Base-by-base conservation (phyloP, 2,113 vertebrate species). In the Bujurquina vittata region DNA sequence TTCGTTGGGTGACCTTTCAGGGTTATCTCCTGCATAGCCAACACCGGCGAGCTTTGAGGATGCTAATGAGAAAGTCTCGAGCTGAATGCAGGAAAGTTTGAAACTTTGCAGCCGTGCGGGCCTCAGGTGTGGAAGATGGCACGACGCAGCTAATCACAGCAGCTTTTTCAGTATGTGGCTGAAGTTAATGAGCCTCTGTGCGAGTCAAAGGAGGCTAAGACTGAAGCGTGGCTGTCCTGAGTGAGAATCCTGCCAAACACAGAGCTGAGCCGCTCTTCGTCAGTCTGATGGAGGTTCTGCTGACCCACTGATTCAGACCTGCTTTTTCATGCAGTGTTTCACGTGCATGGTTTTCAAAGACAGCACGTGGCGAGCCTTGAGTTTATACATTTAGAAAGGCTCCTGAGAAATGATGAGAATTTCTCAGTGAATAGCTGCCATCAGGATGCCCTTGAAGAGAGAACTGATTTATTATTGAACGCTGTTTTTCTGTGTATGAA, bases 1-100 rank as follows among this genome's bases (percentile, higher is more conserved):
- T 91, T 87, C 77, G 35, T 65, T 31, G 2, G 17, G 8, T 81
- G 89, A 93, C 92, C 88, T 95, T 92, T 90, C 22, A 8, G 46
- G 26, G 69, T 75, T 56, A 43, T 83, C 63, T 80, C n/a, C n/a
- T n/a, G n/a, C n/a, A n/a, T n/a, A n/a, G n/a, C n/a, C n/a, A n/a
- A n/a, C n/a, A n/a, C n/a, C n/a, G 72, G 35, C 52, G 61, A 72
- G 60, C 35, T 86, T 35, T 49, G 69, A 60, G 29, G 84, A 15
- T 2, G 4, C 10, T 4, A 20, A 67, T 23, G 73, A 87, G 84
- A 84, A 89, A 79, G 87, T 81, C 82, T 82, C n/a, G 20, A 57
- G 69, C 20, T 79, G 74, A 89, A 84, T 67, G 72, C 37, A 15
- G 63, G 61, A 35, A 84, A 77, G 85, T 89, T 74, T 52, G 37